These are phyloP conservation scores for Poeciliopsis turrubarensis DNA, from an alignment of 2,113 vertebrate species.

Conservation along the genomic window DNA sequence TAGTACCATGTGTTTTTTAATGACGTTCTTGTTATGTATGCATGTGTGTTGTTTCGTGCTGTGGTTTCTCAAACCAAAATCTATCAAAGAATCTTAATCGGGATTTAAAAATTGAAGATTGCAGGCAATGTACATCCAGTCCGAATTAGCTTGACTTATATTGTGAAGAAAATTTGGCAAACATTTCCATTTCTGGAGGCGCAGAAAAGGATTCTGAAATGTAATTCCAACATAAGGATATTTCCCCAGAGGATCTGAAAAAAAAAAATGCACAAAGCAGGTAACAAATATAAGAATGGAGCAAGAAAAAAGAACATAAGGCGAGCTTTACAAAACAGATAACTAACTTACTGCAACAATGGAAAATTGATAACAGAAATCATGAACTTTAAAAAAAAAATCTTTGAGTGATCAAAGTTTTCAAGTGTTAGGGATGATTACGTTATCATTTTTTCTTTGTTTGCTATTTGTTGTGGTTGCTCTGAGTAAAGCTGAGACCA, in stretches of 20 bases:
- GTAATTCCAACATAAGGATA: not conserved
- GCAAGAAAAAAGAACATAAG: not conserved
- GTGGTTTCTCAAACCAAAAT: too few species aligned
- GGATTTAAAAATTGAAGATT: too few species aligned
- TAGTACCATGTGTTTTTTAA: too few species aligned
- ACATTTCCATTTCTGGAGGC: not conserved
- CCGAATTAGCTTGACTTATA: too few species aligned
- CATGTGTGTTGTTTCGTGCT: too few species aligned
- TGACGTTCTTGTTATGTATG: too few species aligned
- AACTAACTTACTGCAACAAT: not conserved
- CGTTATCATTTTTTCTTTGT: not conserved
- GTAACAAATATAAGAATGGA: not conserved
- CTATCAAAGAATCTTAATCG: too few species aligned
- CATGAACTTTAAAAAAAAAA: not conserved
- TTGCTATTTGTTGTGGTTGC: constrained; percentile 30
- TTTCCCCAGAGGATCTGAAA: not conserved
- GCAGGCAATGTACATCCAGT: too few species aligned
- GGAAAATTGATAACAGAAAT: not conserved
- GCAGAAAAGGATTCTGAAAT: not conserved
- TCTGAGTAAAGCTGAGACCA: constrained; percentile 50
- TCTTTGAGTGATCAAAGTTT: not conserved
- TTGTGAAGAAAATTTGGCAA: not conserved
- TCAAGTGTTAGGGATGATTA: too few species aligned
- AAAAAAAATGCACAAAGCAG: not conserved
- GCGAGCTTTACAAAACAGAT: not conserved